Base-by-base conservation (phyloP, 2,888 invertebrate species). In the Mystacides longicornis region DNA sequence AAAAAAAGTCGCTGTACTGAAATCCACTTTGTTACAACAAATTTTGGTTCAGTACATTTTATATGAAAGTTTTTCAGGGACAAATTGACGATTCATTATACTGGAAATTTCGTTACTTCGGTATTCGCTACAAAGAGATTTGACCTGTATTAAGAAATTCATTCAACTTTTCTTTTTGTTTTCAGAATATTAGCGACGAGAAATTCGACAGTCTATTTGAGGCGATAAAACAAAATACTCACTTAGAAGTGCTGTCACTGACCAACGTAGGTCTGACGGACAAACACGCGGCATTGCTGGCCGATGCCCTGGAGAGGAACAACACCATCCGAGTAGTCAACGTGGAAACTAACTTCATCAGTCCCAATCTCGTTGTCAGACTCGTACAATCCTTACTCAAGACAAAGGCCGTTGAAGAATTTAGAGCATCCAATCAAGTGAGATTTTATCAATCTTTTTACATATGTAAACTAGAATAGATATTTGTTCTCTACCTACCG, bases 351-450 rank as follows among this genome's bases (percentile, higher is more conserved):
- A 99, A 99, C 81, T 95, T 93, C 77, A 87, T 99, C 71, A 90
- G 89, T 69, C 96, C 97, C 58, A 81, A 85, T 63, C 85, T 89
- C 60, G 82, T 98, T 67, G 89, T 95, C 63, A 83, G 83, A 71
- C 80, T 99, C 63, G 82, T 97, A 59, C 86, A 86, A 71, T 83
- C 94, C 53, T 81, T 98, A 68, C 83, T 96, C 61, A 83, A 86
- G 66, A 89, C 90, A 65, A 88, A 89, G 71, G 82, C 85, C 60
- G 83, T 97, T 49, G 91, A 93, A 74, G 97, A 98, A 79, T 93
- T 98, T 75, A 83, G 96, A 71, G 95, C 95, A 64, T 89, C 95
- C 62, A 99, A 99, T 77, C 98, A 99, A 89, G 97, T 95, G 21
- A 3, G 49, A 2, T 3, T 16, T 51, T 21, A 37, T n/a, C n/a